Evolutionary conservation across 2,888 invertebrate genomes (phyloP).

Genomic region (Agrotis puta): DNA sequence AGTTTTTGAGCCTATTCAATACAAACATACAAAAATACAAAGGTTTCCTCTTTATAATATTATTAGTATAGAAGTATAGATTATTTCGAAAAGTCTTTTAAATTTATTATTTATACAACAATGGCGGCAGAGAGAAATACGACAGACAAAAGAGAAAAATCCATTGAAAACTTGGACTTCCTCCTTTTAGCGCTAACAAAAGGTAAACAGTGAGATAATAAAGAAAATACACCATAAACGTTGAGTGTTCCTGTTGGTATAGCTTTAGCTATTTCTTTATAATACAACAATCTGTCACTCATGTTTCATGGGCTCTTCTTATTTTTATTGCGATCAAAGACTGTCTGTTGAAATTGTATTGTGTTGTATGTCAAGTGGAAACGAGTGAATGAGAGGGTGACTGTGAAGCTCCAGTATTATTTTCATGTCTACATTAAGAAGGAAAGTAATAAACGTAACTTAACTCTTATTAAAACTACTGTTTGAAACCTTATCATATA

Average conservation of each 20-base stretch:
- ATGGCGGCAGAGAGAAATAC: constrained; percentile 41
- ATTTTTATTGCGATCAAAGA: neutral
- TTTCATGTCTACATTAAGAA: too few relatives aligned
- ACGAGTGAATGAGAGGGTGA: neutral
- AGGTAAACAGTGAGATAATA: constrained; percentile 57
- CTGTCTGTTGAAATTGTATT: neutral
- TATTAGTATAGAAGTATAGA: too few relatives aligned
- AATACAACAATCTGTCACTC: neutral
- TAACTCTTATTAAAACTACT: too few relatives aligned
- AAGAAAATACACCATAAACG: constrained; percentile 45
- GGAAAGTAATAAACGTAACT: too few relatives aligned
- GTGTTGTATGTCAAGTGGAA: neutral
- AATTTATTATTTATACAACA: constrained; percentile 60
- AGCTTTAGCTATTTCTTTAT: constrained; percentile 1
- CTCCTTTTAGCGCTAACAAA: constrained; percentile 57
- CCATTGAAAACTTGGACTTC: constrained; percentile 54
- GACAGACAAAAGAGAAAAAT: constrained; percentile 61
- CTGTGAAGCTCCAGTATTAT: neutral
- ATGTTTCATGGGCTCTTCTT: neutral
- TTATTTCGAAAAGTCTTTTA: constrained; percentile 51
- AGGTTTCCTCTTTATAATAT: too few relatives aligned
- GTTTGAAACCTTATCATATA: too few relatives aligned
- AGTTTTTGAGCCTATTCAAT: too few relatives aligned
- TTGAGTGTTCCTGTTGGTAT: constrained; percentile 37
- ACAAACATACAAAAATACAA: too few relatives aligned